Conservation (phyloP, 2,113 vertebrate genomes). For the Morone chrysops region DNA sequence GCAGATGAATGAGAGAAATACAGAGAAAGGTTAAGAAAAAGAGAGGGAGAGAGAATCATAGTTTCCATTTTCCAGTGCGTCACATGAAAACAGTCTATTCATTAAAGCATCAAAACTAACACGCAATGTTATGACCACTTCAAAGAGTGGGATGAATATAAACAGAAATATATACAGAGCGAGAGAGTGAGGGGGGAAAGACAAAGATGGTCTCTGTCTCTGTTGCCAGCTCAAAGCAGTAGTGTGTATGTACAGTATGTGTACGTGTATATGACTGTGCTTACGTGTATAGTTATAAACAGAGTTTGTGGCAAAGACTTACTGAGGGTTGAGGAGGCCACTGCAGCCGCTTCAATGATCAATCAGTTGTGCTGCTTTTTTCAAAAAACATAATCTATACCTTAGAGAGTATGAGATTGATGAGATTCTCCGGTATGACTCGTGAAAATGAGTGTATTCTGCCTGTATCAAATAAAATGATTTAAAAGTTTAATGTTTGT, state of each 20-base stretch:
- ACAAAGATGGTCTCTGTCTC: constrained; percentile 70
- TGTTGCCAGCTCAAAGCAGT: constrained; percentile 48
- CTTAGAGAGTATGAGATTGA: not conserved
- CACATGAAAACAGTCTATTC: constrained; percentile 74
- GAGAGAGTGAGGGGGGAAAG: not conserved
- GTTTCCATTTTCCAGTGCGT: constrained; percentile 77
- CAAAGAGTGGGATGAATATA: constrained; percentile 69
- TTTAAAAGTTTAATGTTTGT: too few relatives aligned
- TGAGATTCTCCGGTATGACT: not conserved
- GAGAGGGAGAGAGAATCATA: constrained; percentile 53
- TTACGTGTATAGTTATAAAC: constrained; percentile 30
- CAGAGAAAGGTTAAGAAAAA: constrained; percentile 7
- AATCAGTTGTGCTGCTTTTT: constrained; percentile 1
- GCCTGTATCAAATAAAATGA: too few relatives aligned
- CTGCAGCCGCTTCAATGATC: not conserved
- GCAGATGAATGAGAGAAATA: constrained; percentile 20
- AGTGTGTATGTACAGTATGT: constrained; percentile 35
- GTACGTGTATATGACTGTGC: constrained; percentile 19
- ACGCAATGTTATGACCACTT: constrained; percentile 72
- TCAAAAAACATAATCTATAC: not conserved
- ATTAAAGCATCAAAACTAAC: constrained; percentile 76
- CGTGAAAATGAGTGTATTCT: too few relatives aligned
- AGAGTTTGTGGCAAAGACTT: constrained; percentile 4
- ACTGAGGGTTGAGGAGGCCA: not conserved
- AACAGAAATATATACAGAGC: constrained; percentile 66